phyloP scores from a whole-genome alignment of 2,797 vertebrate species.

The Orestias chungarensis region DNA sequence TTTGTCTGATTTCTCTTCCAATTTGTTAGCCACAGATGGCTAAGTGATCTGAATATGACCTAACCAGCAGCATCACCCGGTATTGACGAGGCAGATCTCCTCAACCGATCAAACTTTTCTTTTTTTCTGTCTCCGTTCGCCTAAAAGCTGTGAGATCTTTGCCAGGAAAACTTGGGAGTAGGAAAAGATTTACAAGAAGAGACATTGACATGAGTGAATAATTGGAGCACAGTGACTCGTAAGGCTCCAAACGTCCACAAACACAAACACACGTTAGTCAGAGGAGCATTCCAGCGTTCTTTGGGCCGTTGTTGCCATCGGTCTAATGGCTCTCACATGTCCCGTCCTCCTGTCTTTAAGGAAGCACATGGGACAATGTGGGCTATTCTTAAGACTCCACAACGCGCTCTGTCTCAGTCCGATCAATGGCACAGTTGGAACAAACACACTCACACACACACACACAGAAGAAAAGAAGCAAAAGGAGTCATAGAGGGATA shows the following conservation, averaged over 20 bases:
- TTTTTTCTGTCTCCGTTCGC: constrained; percentile 10
- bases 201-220: constrained; percentile 40
- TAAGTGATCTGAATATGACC: constrained; percentile 60
- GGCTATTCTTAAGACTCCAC: constrained; percentile 74
- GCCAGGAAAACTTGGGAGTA: constrained; percentile 55
- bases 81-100: constrained; percentile 64
- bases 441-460: constrained; percentile 58
- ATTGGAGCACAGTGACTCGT: constrained; percentile 53
- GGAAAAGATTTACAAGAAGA: constrained; percentile 52
- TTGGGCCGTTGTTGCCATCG: constrained; percentile 78
- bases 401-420: constrained; percentile 51
- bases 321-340: constrained; percentile 84
- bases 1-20: constrained; percentile 34
- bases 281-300: constrained; percentile 76
- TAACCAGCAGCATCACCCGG: constrained; percentile 49
- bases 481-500: constrained; percentile 48
- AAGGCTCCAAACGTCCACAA: constrained; percentile 44
- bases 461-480: constrained; percentile 37
- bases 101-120: constrained; percentile 58
- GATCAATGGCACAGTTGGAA: constrained; percentile 61
- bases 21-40: constrained; percentile 50
- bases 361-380: constrained; percentile 73
- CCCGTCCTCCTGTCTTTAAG: constrained; percentile 69
- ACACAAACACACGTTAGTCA: constrained; percentile 60
- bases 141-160: constrained; percentile 38